phyloP scores from a whole-genome alignment of 2,797 vertebrate species.

The Coregonus ussuriensis region DNA sequence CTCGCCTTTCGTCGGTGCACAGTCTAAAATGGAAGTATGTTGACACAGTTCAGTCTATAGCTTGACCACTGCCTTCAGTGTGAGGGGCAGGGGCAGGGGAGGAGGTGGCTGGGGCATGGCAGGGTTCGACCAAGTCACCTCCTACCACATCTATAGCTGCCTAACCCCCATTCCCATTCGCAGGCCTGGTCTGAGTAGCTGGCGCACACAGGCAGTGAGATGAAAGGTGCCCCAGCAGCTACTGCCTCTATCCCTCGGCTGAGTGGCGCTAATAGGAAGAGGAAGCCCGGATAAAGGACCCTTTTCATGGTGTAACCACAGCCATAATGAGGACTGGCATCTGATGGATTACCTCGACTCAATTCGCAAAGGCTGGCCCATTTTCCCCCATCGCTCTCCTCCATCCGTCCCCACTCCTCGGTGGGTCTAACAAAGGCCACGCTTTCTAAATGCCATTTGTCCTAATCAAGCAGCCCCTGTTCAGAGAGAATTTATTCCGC shows the following conservation, averaged over 20 bases:
- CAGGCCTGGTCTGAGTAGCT: constrained; percentile 42
- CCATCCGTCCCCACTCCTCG: constrained; percentile 38
- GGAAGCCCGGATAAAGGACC: constrained; percentile 66
- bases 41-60: no score
- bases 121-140: not conserved
- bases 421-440: constrained; percentile 53
- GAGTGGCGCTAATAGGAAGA: constrained; percentile 66
- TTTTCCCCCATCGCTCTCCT: constrained; percentile 56
- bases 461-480: constrained; percentile 44
- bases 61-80: not conserved
- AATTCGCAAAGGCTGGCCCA: constrained; percentile 64
- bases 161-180: constrained; percentile 40
- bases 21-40: no score
- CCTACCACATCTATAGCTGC: not conserved
- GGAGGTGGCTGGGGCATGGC: not conserved
- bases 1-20: no score
- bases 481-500: constrained; percentile 34
- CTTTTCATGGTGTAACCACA: constrained; percentile 62
- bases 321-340: constrained; percentile 70
- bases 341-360: constrained; percentile 73
- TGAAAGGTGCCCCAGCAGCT: constrained; percentile 34
- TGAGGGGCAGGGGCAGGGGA: not conserved
- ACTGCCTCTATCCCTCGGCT: constrained; percentile 44
- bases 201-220: constrained; percentile 47
- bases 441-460: constrained; percentile 53